Evolutionary conservation across 2,113 vertebrate species (phyloP).

Genomic region (Hemibagrus wyckioides): DNA sequence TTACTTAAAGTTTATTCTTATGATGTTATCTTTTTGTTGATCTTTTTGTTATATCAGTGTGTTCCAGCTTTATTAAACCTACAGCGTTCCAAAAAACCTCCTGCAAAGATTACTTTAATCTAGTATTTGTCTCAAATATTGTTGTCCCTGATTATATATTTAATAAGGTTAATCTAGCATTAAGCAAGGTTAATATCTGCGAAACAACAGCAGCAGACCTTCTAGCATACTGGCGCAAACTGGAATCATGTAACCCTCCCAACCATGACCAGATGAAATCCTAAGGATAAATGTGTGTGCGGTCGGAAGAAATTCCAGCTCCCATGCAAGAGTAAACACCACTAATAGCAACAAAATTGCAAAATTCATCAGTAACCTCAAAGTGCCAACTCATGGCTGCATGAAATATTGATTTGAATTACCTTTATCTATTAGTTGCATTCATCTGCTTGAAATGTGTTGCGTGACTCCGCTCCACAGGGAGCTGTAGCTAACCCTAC

Average conservation of each 20-base stretch:
- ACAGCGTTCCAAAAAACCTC: background rate
- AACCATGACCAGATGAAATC: background rate
- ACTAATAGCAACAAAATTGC: background rate
- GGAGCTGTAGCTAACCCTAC: background rate
- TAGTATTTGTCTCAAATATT: background rate
- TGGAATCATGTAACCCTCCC: background rate
- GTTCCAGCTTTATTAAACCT: background rate
- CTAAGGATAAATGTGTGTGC: background rate
- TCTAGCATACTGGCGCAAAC: background rate
- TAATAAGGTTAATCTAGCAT: constrained; percentile 15
- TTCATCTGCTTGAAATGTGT: constrained; percentile 17
- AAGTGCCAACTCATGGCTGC: constrained; percentile 1
- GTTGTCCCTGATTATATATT: background rate
- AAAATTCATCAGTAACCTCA: background rate
- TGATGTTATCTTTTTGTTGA: background rate
- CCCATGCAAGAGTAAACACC: background rate
- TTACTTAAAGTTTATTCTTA: too few relatives aligned
- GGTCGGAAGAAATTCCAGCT: background rate
- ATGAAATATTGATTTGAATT: constrained; percentile 19
- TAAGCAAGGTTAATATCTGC: constrained; percentile 14
- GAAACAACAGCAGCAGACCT: background rate
- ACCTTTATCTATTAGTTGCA: constrained; percentile 20
- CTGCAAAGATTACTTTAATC: background rate
- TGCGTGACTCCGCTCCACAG: background rate
- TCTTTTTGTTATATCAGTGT: background rate